Evolutionary conservation across 1,140 invertebrate species (phyloP).

Genomic region (Leptopilina clavipes): DNA sequence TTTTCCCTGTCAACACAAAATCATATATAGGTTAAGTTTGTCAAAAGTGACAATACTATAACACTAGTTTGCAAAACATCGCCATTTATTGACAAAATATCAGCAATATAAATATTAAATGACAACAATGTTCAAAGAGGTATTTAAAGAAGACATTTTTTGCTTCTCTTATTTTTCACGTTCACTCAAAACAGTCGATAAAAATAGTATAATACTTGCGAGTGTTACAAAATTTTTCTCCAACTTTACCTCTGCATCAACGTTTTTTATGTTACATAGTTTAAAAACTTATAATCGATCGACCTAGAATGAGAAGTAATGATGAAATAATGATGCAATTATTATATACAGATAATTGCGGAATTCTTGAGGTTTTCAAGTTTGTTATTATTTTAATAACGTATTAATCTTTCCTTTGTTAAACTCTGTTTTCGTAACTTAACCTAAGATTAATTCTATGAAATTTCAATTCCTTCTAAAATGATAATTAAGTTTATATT

Average conservation of each 20-base stretch:
- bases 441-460: neutral
- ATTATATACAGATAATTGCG: conserved; percentile 7
- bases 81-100: too few species aligned
- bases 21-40: conserved; percentile 15
- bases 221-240: too few species aligned
- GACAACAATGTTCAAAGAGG: too few species aligned
- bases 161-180: too few species aligned
- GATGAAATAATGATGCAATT: conserved; percentile 14
- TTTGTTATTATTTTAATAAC: conserved; percentile 8
- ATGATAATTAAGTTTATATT: neutral
- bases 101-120: too few species aligned
- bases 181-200: too few species aligned
- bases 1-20: too few species aligned
- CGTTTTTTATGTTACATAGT: neutral
- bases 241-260: too few species aligned
- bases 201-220: too few species aligned
- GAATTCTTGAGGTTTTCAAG: neutral
- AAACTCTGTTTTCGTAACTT: neutral
- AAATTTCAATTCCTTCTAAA: neutral
- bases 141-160: too few species aligned
- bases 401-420: conserved; percentile 16
- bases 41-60: neutral
- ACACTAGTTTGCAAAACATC: too few species aligned
- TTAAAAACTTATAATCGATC: conserved; percentile 15
- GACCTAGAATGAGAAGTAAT: conserved; percentile 3